Percentiles rank a stretch among this genome's conserved stretches.
These are phyloP conservation scores for Spermophilus dauricus DNA, from an alignment of 2,113 vertebrate genomes.

Conservation along the genomic window DNA sequence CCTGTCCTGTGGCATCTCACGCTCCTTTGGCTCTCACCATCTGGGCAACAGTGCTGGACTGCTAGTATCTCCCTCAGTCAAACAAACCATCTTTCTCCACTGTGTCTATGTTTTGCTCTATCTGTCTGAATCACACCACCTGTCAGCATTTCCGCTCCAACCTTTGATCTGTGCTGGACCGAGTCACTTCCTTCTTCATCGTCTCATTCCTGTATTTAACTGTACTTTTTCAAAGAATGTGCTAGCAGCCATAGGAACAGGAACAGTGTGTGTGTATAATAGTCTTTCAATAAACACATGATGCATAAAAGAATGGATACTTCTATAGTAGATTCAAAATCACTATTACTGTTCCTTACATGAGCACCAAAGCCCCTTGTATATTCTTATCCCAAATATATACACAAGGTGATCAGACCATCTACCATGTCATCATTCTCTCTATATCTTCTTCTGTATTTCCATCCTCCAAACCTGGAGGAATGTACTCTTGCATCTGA, in stretches of 20 bases:
- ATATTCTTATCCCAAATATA: not conserved
- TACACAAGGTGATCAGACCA: not conserved
- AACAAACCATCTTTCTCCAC: not conserved
- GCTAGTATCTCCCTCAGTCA: not conserved
- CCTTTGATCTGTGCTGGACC: not conserved
- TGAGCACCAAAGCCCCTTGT: not conserved
- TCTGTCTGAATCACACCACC: not conserved
- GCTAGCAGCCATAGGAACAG: not conserved
- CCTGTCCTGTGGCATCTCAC: not conserved
- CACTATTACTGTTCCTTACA: not conserved
- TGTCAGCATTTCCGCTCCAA: not conserved
- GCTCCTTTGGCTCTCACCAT: not conserved
- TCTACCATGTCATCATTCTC: not conserved
- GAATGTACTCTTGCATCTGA: not conserved
- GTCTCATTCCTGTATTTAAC: not conserved
- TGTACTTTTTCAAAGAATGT: not conserved
- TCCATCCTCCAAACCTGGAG: not conserved
- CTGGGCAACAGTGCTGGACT: not conserved
- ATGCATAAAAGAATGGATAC: not conserved
- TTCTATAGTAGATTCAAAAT: not conserved
- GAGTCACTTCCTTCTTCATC: not conserved
- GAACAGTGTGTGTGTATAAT: not conserved
- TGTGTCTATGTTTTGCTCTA: not conserved
- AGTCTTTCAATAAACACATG: not conserved
- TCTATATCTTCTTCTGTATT: not conserved